A percentile compares a stretch with the other conserved stretches of the same genome.
Evolutionary conservation across 2,888 invertebrate genomes (phyloP).

Genomic region (Microplitis deprimator): DNA sequence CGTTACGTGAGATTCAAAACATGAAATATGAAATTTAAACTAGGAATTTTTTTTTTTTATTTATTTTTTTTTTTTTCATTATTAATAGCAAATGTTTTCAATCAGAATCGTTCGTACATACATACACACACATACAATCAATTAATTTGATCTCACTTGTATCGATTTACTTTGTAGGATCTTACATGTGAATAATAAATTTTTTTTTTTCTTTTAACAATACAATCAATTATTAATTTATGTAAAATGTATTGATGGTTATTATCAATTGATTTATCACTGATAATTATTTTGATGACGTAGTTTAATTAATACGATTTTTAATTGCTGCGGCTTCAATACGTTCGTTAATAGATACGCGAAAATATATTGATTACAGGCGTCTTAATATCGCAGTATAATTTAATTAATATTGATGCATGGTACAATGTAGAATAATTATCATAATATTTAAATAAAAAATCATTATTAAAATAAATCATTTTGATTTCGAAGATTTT

Average conservation of each 20-base stretch:
- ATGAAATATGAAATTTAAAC: not conserved
- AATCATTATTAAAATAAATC: not conserved
- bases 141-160: slow-evolving; percentile 18
- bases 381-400: not conserved
- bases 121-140: not conserved
- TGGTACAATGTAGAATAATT: not conserved
- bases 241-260: not conserved
- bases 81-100: not conserved
- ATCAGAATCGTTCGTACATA: not conserved
- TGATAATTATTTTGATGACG: not conserved
- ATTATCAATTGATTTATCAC: not conserved
- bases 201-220: slow-evolving; percentile 57
- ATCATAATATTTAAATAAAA: slow-evolving; percentile 2
- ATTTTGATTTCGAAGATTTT: too few relatives aligned
- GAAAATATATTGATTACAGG: not conserved
- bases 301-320: not conserved
- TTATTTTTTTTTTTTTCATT: slow-evolving; percentile 12
- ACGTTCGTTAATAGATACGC: not conserved
- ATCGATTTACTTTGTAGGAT: slow-evolving; percentile 20
- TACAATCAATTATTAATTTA: not conserved
- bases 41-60: not conserved
- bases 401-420: not conserved
- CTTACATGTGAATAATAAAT: slow-evolving; percentile 57
- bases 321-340: not conserved
- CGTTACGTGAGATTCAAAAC: not conserved